Evolutionary conservation across 2,888 invertebrate genomes (phyloP), one percentile per base, ranked within the genome.

Genomic region (Drosophila atripex): DNA sequence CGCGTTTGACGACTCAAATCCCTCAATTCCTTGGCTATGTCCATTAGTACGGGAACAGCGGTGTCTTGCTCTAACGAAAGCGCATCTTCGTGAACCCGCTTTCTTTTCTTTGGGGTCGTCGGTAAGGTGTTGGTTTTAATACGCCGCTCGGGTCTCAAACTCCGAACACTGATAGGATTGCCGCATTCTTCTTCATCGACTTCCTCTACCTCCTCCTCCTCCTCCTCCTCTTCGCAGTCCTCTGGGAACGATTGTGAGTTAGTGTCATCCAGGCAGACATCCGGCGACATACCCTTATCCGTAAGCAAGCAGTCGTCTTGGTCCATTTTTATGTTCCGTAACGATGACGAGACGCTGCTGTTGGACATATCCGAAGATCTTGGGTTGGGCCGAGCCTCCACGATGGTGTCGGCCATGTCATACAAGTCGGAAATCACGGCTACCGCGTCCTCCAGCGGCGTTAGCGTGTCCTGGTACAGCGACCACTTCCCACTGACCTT

Each of bases 361-460:
- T 54, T 73, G 6, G 71, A 21, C 2, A 32, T 63, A 2, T 25
- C 18, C 5, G 45, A 8, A 7, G 35, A 35, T 52, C 71, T 69
- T 0, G 41, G 4, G 14, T 63, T 77, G 3, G 79, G 60, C 12
- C 75, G 73, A 0, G 77, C 43, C n/a, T 85, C 83, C 1, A 60
- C 73, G 12, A 78, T 68, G 0, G 71, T 59, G 35, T 80, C 82
- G 12, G 76, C 76, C 86, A 82, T 82, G 11, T 79, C 80, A 38
- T 80, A 80, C 0, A 80, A 52, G 50, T 80, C 80, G 11, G 71
- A 65, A 8, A 80, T 79, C 0, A 65, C 74, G 4, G 80, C 80
- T 8, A 80, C 83, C 3, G 80, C 86, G 66, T 80, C 83, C 50
- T 80, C 86, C 18, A 85, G 32, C 0, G 80, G 77, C 0, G 86